Percentiles rank a stretch among this genome's conserved stretches.
These are phyloP conservation scores for Bombylius discolor DNA, from an alignment of 2,888 invertebrate species.

Conservation along the genomic window DNA sequence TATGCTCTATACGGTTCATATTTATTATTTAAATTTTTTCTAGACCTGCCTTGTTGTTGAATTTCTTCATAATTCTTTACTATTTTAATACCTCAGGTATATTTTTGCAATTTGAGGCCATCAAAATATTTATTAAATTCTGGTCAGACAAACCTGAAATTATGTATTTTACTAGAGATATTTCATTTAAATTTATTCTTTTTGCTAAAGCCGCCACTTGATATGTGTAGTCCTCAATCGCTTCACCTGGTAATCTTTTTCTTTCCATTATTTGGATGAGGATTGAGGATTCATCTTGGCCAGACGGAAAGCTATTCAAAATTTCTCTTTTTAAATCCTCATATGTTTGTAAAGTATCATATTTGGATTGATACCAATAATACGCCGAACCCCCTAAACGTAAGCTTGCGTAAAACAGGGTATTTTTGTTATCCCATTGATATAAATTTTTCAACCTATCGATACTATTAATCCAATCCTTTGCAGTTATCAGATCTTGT, in stretches of 20 bases:
- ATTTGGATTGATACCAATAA: slow-evolving; percentile 16
- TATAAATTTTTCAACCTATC: slow-evolving; percentile 15
- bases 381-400: slow-evolving; percentile 16
- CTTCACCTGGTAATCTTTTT: neutral
- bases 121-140: neutral
- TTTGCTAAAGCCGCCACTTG: neutral
- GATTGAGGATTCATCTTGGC: neutral
- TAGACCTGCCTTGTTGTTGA: neutral
- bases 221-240: neutral
- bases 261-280: neutral
- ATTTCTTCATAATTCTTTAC: neutral
- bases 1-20: too few species aligned
- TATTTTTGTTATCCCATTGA: slow-evolving; percentile 16
- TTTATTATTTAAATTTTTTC: neutral
- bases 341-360: slow-evolving; percentile 14
- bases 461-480: slow-evolving; percentile 11
- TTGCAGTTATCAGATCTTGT: neutral
- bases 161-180: neutral
- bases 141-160: neutral
- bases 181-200: neutral
- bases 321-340: slow-evolving; percentile 17
- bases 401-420: slow-evolving; percentile 14
- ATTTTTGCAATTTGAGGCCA: neutral
- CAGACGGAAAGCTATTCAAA: slow-evolving; percentile 4
- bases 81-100: neutral